phyloP scores from a whole-genome alignment of 35 echinoderm and acorn worm species.

The Holothuria glaberrima region DNA sequence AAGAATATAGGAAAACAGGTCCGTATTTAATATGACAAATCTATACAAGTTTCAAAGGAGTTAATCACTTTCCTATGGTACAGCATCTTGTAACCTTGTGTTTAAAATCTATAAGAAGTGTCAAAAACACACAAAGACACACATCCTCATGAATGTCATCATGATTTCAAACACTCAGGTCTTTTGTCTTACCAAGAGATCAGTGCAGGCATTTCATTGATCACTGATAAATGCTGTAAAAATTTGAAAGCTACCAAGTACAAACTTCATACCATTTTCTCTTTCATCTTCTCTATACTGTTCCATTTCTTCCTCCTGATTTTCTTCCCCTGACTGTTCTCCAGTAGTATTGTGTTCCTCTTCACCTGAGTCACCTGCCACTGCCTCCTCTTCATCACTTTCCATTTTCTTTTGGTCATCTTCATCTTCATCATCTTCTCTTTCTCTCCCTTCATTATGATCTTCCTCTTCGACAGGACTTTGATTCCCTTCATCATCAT shows the following conservation, averaged over 20 bases:
- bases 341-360: slow-evolving; percentile 15
- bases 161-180: too few relatives aligned
- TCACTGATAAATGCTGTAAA: too few relatives aligned
- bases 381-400: slow-evolving; percentile 48
- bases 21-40: too few relatives aligned
- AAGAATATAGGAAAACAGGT: too few relatives aligned
- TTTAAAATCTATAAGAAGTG: too few relatives aligned
- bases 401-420: slow-evolving; percentile 26
- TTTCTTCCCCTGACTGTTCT: slow-evolving; percentile 17
- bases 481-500: slow-evolving; percentile 22
- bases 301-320: neutral
- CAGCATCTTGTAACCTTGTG: too few relatives aligned
- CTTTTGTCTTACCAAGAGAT: too few relatives aligned
- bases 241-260: neutral
- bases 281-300: neutral
- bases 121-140: too few relatives aligned
- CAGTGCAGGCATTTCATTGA: too few relatives aligned
- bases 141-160: too few relatives aligned
- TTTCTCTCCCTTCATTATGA: slow-evolving; percentile 12
- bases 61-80: too few relatives aligned
- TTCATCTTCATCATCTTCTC: slow-evolving; percentile 36
- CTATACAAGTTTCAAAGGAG: too few relatives aligned
- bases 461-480: slow-evolving; percentile 52
- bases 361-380: slow-evolving; percentile 25
- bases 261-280: neutral